These are phyloP conservation scores for Rhopilema esculentum DNA, from an alignment of 30 jellyfish, hydroid and myxozoan species.

Conservation along the genomic window DNA sequence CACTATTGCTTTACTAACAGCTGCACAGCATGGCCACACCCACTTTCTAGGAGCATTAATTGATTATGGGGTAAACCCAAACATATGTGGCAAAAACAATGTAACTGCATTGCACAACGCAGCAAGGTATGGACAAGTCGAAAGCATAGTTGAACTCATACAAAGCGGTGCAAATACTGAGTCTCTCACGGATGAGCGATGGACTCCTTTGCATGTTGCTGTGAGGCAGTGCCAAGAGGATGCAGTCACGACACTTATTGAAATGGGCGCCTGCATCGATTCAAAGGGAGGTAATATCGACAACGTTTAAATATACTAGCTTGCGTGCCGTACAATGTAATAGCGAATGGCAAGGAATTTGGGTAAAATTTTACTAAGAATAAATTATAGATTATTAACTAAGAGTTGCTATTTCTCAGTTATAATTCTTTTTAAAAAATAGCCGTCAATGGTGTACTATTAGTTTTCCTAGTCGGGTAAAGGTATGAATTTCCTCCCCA, in stretches of 20 bases:
- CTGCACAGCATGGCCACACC: slow-evolving; percentile 70
- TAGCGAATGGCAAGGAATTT: too few species aligned
- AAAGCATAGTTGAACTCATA: slow-evolving; percentile 57
- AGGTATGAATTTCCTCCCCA: too few species aligned
- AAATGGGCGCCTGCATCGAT: slow-evolving; percentile 67
- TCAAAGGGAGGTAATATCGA: slow-evolving; percentile 59
- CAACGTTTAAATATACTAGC: not conserved
- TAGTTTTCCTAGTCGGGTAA: too few species aligned
- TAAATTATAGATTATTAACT: too few species aligned
- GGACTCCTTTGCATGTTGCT: slow-evolving; percentile 89
- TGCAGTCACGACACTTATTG: slow-evolving; percentile 54
- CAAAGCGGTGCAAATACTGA: slow-evolving; percentile 77
- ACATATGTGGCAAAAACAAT: slow-evolving; percentile 22
- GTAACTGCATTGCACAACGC: slow-evolving; percentile 74
- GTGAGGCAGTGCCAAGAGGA: slow-evolving; percentile 84
- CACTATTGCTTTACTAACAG: slow-evolving; percentile 41
- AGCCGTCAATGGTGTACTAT: too few species aligned
- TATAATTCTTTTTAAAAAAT: too few species aligned
- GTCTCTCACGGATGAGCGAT: slow-evolving; percentile 43
- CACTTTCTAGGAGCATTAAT: slow-evolving; percentile 27
- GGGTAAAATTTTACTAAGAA: too few species aligned
- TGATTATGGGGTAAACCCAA: slow-evolving; percentile 60
- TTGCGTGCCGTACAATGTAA: too few species aligned
- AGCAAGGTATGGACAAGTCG: slow-evolving; percentile 71
- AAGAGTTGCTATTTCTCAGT: too few species aligned